phyloP scores from a whole-genome alignment of 2,113 vertebrate species.

The Sphyrna mokarran region DNA sequence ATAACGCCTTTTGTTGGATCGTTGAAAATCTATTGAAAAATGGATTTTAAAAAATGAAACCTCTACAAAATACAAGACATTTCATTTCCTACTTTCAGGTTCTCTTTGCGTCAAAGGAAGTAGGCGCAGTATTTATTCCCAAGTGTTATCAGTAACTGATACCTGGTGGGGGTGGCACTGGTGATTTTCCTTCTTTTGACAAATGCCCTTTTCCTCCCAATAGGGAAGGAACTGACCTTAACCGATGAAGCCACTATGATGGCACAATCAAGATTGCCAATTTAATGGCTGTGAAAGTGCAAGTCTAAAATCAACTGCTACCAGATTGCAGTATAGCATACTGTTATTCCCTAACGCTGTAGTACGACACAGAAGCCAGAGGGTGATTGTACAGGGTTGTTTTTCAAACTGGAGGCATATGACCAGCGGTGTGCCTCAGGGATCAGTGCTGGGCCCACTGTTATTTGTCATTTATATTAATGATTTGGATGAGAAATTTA shows the following conservation, averaged over 20 bases:
- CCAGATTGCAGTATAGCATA: background rate
- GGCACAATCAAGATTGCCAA: background rate
- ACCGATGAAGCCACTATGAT: background rate
- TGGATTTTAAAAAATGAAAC: background rate
- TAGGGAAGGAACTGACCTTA: background rate
- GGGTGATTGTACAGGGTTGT: too few relatives aligned
- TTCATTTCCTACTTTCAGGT: background rate
- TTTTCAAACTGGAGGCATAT: too few relatives aligned
- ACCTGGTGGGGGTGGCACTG: too few relatives aligned
- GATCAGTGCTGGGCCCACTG: too few relatives aligned
- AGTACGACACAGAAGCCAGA: background rate
- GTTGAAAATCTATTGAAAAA: background rate
- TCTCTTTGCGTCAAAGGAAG: background rate
- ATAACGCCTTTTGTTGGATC: background rate
- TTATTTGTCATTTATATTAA: too few relatives aligned
- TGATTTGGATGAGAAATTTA: too few relatives aligned
- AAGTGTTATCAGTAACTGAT: background rate
- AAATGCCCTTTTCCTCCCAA: background rate
- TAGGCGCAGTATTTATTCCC: background rate
- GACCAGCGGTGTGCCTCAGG: too few relatives aligned
- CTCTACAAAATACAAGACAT: background rate
- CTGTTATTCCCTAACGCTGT: background rate
- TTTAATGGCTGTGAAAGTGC: background rate
- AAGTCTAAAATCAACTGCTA: background rate
- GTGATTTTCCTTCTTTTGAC: background rate